These are phyloP conservation scores for Indicator indicator DNA, from an alignment of 2,113 vertebrate genomes.

Conservation along the genomic window DNA sequence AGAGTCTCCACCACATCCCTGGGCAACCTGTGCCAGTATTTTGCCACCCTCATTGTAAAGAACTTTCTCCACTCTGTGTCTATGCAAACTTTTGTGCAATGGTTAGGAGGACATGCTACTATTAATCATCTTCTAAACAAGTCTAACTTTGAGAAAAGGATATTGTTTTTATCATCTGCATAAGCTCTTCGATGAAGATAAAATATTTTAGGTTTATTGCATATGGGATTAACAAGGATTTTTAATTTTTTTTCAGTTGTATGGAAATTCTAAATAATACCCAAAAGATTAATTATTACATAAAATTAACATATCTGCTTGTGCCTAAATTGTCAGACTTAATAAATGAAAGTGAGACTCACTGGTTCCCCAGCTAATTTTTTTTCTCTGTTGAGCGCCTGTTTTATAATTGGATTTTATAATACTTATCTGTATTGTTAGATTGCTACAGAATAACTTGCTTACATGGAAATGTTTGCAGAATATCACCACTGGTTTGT, in stretches of 20 bases:
- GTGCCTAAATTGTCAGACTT: not conserved
- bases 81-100: not conserved
- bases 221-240: not conserved
- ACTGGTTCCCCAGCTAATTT: not conserved
- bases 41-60: too few relatives aligned
- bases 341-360: not conserved
- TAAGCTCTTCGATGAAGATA: not conserved
- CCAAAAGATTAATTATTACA: not conserved
- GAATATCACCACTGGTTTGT: not conserved
- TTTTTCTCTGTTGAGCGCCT: not conserved
- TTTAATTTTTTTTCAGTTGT: fast-evolving
- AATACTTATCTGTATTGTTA: not conserved
- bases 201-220: not conserved
- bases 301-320: not conserved
- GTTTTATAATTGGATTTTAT: not conserved
- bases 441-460: not conserved
- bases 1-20: too few relatives aligned
- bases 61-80: too few relatives aligned
- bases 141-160: not conserved
- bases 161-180: not conserved
- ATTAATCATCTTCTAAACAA: not conserved
- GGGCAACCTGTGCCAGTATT: too few relatives aligned
- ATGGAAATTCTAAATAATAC: not conserved
- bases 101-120: not conserved
- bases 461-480: not conserved